Percentiles rank a stretch among this genome's conserved stretches.
phyloP scores from a whole-genome alignment of 2,113 vertebrate species.

The Tursiops truncatus region DNA sequence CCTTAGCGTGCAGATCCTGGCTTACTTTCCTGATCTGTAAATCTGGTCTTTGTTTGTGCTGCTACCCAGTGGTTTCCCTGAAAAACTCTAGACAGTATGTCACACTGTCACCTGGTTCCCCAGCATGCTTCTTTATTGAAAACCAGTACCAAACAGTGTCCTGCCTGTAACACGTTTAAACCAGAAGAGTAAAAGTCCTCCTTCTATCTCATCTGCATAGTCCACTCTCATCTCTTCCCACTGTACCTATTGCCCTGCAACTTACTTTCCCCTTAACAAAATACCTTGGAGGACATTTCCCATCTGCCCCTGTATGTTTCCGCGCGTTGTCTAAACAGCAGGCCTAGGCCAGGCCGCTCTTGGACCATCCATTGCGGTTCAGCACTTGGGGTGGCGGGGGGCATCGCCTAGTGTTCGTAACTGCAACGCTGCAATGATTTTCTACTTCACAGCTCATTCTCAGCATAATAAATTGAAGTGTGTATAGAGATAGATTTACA shows the following conservation, averaged over 20 bases:
- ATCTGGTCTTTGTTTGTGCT: background rate
- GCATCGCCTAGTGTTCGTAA: background rate
- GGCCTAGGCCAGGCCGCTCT: accelerated
- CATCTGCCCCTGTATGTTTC: accelerated
- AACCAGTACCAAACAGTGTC: background rate
- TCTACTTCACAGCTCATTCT: background rate
- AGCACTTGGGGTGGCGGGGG: background rate
- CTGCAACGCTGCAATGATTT: accelerated
- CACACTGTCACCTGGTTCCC: background rate
- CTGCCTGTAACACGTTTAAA: background rate
- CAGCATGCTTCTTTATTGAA: background rate
- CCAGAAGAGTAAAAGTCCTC: background rate
- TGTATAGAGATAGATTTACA: background rate
- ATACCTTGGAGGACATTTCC: no score
- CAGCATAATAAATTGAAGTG: no score
- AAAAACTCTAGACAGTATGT: no score
- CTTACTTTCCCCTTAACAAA: no score
- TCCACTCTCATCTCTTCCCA: background rate
- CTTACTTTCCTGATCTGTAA: background rate
- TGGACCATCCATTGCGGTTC: background rate
- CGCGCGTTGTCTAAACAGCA: accelerated
- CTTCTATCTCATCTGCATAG: no score
- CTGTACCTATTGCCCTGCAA: accelerated
- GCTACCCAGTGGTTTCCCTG: no score
- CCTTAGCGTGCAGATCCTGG: no score